Conservation (phyloP, 92 coral and sea anemone species). For the Epizoanthus rinbou region DNA sequence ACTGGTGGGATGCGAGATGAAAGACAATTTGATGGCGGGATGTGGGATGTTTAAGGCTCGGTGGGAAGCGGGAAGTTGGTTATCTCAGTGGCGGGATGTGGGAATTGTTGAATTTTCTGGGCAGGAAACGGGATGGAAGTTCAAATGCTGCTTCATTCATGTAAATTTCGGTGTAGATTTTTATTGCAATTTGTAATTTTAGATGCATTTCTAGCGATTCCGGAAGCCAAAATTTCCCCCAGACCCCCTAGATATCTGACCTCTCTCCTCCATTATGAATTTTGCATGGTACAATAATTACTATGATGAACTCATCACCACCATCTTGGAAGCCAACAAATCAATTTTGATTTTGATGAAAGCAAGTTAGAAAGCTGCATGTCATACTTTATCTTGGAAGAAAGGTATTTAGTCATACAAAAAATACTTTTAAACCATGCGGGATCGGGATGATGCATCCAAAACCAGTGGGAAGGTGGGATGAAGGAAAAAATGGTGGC, state of each 20-base stretch:
- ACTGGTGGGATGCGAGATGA: slow-evolving; percentile 35
- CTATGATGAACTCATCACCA: not conserved
- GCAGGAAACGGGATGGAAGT: slow-evolving; percentile 30
- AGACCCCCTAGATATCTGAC: too few relatives aligned
- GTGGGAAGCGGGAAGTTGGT: slow-evolving; percentile 34
- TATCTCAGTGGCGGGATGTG: slow-evolving; percentile 17
- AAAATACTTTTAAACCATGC: not conserved
- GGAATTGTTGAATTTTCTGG: slow-evolving; percentile 33
- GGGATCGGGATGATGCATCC: not conserved
- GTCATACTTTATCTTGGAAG: not conserved
- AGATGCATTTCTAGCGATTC: not conserved
- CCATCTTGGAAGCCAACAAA: not conserved
- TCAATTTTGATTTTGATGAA: not conserved
- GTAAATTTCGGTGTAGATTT: not conserved
- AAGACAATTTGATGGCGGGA: not conserved
- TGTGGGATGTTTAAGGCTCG: not conserved
- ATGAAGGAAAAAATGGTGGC: slow-evolving; percentile 1
- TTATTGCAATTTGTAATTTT: not conserved
- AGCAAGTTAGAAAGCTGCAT: not conserved
- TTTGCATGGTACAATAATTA: not conserved
- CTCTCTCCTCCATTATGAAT: not conserved
- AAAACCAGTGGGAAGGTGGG: not conserved
- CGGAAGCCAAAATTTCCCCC: not conserved
- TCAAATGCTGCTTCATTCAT: not conserved
- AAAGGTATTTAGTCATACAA: not conserved